These are phyloP conservation scores for Leucania comma DNA, from an alignment of 2,888 invertebrate species.

Conservation along the genomic window DNA sequence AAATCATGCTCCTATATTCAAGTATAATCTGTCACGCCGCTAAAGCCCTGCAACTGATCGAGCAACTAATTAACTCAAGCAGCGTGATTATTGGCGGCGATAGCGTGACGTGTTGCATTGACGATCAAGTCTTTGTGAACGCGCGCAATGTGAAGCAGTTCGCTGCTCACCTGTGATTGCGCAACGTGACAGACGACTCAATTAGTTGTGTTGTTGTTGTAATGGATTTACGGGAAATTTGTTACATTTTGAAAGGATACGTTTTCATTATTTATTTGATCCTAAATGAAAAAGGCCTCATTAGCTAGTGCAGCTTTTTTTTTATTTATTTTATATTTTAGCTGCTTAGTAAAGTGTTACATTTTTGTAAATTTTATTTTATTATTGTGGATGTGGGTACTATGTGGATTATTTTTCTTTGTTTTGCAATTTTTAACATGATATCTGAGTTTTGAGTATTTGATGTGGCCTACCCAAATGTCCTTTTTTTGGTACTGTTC, in stretches of 20 bases:
- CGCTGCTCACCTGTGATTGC: slow-evolving; percentile 10
- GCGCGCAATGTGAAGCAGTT: slow-evolving; percentile 14
- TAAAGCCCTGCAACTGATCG: background rate
- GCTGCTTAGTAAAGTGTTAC: too few species aligned
- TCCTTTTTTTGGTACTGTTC: too few species aligned
- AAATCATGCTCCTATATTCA: background rate
- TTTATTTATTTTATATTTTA: too few species aligned
- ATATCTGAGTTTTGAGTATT: too few species aligned
- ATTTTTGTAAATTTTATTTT: too few species aligned
- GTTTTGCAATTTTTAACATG: too few species aligned
- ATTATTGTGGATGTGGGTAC: too few species aligned
- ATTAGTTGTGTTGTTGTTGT: slow-evolving; percentile 14
- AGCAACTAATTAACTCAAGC: slow-evolving; percentile 21
- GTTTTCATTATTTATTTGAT: too few species aligned
- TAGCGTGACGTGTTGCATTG: slow-evolving; percentile 24
- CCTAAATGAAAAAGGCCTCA: too few species aligned
- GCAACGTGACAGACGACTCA: slow-evolving; percentile 24
- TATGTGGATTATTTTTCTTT: too few species aligned
- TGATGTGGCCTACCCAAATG: too few species aligned
- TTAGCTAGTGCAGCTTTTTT: too few species aligned
- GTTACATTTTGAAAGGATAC: background rate
- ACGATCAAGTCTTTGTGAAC: slow-evolving; percentile 34
- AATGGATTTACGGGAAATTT: background rate
- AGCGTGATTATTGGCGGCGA: slow-evolving; percentile 39
- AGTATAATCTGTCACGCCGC: slow-evolving; percentile 25